These are phyloP conservation scores for Troides helena DNA, from an alignment of 2,888 invertebrate genomes.

Conservation along the genomic window DNA sequence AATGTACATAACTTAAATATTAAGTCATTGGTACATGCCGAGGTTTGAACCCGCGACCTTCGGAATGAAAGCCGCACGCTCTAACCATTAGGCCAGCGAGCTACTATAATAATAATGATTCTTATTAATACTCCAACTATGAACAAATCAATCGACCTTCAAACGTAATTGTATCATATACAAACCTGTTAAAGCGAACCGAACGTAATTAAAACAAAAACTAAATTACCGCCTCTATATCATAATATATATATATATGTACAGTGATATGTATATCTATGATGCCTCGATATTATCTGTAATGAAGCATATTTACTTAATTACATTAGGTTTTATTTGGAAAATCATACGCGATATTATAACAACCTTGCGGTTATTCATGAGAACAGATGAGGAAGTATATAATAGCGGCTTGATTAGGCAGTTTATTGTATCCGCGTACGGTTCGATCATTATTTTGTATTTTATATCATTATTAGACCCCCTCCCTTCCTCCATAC, in stretches of 20 bases:
- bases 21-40: too few species aligned
- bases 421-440: constrained; percentile 24
- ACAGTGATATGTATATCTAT: constrained; percentile 4
- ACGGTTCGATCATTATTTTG: constrained; percentile 1
- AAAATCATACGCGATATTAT: constrained; percentile 38
- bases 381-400: constrained; percentile 38
- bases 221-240: neutral
- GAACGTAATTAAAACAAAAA: constrained; percentile 2
- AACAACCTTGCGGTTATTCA: constrained; percentile 42
- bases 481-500: neutral
- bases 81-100: too few species aligned
- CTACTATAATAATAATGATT: neutral
- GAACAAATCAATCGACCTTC: neutral
- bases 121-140: neutral
- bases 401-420: constrained; percentile 25
- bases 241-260: neutral
- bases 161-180: neutral
- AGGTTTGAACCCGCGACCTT: too few species aligned
- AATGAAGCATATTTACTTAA: constrained; percentile 52
- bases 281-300: constrained; percentile 24
- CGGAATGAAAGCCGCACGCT: too few species aligned
- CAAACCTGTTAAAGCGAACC: neutral
- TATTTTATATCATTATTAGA: neutral
- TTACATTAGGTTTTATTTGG: constrained; percentile 41
- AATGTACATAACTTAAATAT: too few species aligned